A percentile compares a stretch with the other conserved stretches of the same genome.
Evolutionary conservation across 1,140 invertebrate genomes (phyloP).

Genomic region (Elymnias hypermnestra): DNA sequence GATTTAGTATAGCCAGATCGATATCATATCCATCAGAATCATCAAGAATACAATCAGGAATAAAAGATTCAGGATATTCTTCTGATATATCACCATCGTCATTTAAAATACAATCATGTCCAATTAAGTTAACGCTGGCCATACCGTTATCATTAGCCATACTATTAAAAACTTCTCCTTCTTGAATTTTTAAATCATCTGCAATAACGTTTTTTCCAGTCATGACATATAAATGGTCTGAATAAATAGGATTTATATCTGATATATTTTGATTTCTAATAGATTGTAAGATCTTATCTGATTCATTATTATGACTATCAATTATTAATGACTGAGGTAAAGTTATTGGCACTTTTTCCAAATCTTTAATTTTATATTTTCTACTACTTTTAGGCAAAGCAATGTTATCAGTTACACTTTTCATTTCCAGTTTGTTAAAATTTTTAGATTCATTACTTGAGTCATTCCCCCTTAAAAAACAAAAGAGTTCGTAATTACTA

Average conservation of each 20-base stretch:
- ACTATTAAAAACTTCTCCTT: no score
- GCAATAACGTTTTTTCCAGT: no score
- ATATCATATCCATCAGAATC: conserved; percentile 8
- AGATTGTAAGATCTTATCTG: neutral
- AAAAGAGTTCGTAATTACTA: neutral
- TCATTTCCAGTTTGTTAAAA: neutral
- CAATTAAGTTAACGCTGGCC: no score
- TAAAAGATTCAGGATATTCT: neutral
- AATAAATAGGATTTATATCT: no score
- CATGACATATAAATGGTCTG: no score
- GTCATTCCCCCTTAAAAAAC: neutral
- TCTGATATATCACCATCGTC: conserved; percentile 1
- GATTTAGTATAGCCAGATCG: conserved; percentile 47
- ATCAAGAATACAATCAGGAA: no score
- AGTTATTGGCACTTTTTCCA: conserved; percentile 32
- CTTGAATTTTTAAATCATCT: no score
- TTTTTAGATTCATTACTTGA: neutral
- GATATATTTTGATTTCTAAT: neutral
- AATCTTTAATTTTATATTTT: conserved; percentile 46
- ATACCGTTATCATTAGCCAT: no score
- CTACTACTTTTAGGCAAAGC: conserved; percentile 5
- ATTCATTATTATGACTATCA: neutral
- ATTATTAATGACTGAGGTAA: conserved; percentile 24
- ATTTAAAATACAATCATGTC: neutral
- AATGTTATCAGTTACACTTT: no score